Percentiles rank a stretch among this genome's conserved stretches.
These are phyloP conservation scores for Cynopterus brachyotis DNA, from an alignment of 2,113 vertebrate genomes.

Conservation along the genomic window DNA sequence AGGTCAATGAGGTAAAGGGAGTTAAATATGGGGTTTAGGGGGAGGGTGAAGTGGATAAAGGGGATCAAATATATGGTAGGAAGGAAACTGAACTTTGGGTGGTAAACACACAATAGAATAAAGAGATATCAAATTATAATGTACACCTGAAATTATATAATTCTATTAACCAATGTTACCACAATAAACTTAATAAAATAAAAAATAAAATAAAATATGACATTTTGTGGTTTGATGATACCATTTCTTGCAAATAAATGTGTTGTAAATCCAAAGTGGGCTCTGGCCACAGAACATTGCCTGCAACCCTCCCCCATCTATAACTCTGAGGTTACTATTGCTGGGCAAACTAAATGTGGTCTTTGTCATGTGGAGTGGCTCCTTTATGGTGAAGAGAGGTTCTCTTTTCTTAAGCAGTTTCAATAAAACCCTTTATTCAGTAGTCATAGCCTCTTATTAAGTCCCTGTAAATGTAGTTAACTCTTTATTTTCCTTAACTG, in stretches of 20 bases:
- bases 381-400: background rate
- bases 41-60: no score
- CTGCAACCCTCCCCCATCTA: background rate
- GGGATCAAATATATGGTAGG: no score
- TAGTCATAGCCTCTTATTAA: background rate
- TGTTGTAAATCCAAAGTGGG: background rate
- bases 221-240: background rate
- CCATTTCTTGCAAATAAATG: background rate
- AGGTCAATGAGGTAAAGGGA: no score
- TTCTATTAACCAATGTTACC: no score
- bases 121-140: no score
- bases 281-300: background rate
- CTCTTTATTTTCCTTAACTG: background rate
- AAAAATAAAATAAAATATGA: no score
- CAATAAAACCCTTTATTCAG: background rate
- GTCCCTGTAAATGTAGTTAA: background rate
- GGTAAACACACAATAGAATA: no score
- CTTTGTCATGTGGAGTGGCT: background rate
- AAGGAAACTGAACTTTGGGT: no score
- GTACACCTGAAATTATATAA: no score
- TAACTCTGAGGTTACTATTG: conserved; percentile 6
- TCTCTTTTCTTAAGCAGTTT: background rate
- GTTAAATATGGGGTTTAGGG: no score
- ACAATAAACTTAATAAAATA: no score
- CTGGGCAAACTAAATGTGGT: background rate